These are phyloP conservation scores for Callyntrura sp. DNA, from an alignment of 2,888 invertebrate species.

Conservation along the genomic window DNA sequence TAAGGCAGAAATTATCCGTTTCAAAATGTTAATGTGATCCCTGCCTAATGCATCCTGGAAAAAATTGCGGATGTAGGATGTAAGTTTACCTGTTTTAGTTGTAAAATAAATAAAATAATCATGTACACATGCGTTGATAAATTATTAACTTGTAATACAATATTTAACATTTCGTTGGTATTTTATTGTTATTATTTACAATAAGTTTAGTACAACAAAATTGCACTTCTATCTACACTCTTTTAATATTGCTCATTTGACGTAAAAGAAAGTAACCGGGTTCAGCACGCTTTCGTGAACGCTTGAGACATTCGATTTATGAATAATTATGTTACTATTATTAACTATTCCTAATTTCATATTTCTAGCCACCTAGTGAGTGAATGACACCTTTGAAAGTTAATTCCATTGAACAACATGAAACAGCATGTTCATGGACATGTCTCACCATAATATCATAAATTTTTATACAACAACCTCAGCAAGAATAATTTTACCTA, in stretches of 20 bases:
- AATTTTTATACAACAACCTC: background rate
- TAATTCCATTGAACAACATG: background rate
- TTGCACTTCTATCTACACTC: background rate
- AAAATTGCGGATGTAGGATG: background rate
- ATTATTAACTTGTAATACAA: constrained; percentile 32
- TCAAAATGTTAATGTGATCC: constrained; percentile 7
- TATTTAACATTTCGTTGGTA: background rate
- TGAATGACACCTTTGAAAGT: constrained; percentile 37
- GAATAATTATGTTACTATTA: constrained; percentile 36
- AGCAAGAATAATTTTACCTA: constrained; percentile 15
- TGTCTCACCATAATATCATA: background rate
- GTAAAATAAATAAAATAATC: constrained; percentile 13
- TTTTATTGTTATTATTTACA: constrained; percentile 18
- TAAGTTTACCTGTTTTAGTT: background rate
- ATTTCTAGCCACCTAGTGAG: background rate
- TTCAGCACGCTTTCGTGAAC: constrained; percentile 77
- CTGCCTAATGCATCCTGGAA: background rate
- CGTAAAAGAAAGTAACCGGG: constrained; percentile 75
- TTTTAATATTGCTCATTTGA: constrained; percentile 68
- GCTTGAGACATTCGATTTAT: constrained; percentile 62
- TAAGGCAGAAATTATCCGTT: background rate
- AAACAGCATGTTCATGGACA: background rate
- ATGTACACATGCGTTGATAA: background rate
- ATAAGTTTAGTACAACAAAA: constrained; percentile 13
- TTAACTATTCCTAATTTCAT: background rate